phyloP scores from a whole-genome alignment of 2,113 vertebrate genomes.

The Diphyllodes magnificus region DNA sequence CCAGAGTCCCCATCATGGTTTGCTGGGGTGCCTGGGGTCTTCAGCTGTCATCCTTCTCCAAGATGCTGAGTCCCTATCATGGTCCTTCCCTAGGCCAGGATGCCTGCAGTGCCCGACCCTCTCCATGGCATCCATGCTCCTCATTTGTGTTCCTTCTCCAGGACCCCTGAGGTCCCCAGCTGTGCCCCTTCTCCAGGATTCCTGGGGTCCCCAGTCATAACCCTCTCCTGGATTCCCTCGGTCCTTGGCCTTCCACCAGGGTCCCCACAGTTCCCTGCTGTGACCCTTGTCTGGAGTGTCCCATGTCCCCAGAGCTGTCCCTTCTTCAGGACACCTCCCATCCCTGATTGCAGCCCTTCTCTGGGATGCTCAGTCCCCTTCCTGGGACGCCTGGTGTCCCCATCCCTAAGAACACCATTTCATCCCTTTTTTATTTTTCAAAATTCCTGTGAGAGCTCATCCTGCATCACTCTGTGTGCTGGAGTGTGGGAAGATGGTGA shows the following conservation, averaged over 20 bases:
- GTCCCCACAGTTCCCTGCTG: not conserved
- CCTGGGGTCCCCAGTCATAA: not conserved
- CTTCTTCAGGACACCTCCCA: not conserved
- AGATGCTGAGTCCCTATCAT: not conserved
- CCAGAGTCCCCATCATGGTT: not conserved
- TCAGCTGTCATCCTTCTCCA: not conserved
- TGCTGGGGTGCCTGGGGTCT: not conserved
- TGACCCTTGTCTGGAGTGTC: not conserved
- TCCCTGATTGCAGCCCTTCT: not conserved
- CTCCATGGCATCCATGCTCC: not conserved
- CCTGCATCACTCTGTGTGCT: rapidly evolving
- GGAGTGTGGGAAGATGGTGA: not conserved
- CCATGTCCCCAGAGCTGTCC: not conserved
- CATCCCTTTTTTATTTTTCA: not conserved
- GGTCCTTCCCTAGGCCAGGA: not conserved
- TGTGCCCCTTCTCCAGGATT: not conserved
- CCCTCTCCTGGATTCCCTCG: not conserved
- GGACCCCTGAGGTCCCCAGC: not conserved
- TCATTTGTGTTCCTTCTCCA: not conserved
- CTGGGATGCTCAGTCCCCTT: not conserved
- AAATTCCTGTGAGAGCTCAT: not conserved
- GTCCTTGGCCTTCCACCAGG: not conserved
- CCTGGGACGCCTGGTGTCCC: not conserved
- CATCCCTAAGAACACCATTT: not conserved
- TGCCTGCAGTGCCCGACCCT: not conserved